Conservation (phyloP, 2,797 vertebrate species). For the Carapus acus region DNA sequence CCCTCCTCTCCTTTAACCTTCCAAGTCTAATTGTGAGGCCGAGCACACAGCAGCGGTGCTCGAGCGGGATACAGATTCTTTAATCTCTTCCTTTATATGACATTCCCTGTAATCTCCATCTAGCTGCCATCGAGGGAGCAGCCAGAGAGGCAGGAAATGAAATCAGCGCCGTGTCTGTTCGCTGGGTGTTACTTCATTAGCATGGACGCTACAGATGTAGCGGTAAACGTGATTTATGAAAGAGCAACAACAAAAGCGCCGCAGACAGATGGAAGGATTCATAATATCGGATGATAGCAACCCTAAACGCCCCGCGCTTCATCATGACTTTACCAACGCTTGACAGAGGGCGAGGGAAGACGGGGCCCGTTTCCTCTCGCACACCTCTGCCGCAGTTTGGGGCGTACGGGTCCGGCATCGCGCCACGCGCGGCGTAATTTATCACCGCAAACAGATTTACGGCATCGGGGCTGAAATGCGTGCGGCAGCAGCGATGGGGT, state of each 20-base stretch:
- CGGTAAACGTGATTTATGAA: slow-evolving; percentile 68
- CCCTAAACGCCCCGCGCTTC: slow-evolving; percentile 27
- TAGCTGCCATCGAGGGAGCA: slow-evolving; percentile 50
- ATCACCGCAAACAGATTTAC: slow-evolving; percentile 7
- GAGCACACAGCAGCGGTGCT: slow-evolving; percentile 58
- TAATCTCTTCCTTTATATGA: slow-evolving; percentile 69
- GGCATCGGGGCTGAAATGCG: slow-evolving; percentile 10
- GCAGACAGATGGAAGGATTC: slow-evolving; percentile 39
- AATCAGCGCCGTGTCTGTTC: slow-evolving; percentile 65
- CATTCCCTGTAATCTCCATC: slow-evolving; percentile 64
- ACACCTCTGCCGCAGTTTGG: slow-evolving; percentile 8
- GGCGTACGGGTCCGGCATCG: slow-evolving; percentile 10
- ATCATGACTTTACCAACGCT: slow-evolving; percentile 26
- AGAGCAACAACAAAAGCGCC: slow-evolving; percentile 35
- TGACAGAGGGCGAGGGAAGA: slow-evolving; percentile 23
- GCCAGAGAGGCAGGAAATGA: slow-evolving; percentile 68
- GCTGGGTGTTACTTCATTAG: slow-evolving; percentile 69
- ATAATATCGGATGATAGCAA: slow-evolving; percentile 40
- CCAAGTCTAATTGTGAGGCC: slow-evolving; percentile 59
- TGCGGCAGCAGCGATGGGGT: background rate
- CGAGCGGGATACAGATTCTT: slow-evolving; percentile 57
- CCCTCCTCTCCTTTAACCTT: slow-evolving; percentile 37
- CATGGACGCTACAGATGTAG: slow-evolving; percentile 65
- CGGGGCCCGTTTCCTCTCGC: slow-evolving; percentile 1
- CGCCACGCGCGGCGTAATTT: background rate